A percentile compares a stretch with the other conserved stretches of the same genome.
Evolutionary conservation across 1,140 invertebrate species (phyloP).

Genomic region (Berghia stephanieae): DNA sequence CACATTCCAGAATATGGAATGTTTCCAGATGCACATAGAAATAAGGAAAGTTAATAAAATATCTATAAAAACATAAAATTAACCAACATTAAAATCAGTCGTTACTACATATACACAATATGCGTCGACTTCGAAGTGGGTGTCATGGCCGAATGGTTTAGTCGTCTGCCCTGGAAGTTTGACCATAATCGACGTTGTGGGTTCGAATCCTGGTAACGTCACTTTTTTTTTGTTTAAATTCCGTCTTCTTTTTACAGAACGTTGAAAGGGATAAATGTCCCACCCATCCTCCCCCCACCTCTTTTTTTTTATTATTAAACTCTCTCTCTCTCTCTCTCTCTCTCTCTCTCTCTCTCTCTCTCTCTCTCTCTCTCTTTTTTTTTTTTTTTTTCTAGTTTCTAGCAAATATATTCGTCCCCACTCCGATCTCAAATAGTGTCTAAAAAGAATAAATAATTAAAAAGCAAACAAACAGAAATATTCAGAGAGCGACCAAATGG

Average conservation of each 20-base stretch:
- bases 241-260: not conserved
- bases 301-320: not conserved
- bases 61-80: too few species aligned
- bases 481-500: too few species aligned
- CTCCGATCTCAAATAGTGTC: constrained; percentile 18
- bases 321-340: not conserved
- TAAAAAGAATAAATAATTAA: constrained; percentile 10
- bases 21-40: too few species aligned
- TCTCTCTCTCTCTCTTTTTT: not conserved
- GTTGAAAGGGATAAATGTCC: too few species aligned
- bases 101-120: too few species aligned
- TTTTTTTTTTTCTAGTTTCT: not conserved
- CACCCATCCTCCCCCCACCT: too few species aligned
- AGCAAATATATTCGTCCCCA: not conserved
- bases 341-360: not conserved
- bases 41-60: too few species aligned
- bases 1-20: too few species aligned
- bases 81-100: too few species aligned
- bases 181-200: constrained; percentile 20
- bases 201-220: constrained; percentile 15
- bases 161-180: constrained; percentile 24
- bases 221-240: not conserved
- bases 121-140: constrained; percentile 12
- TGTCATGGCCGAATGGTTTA: not conserved
- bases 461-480: not conserved